Conservation (phyloP, 2,888 invertebrate species). For the Ditylenchus weischeri region DNA sequence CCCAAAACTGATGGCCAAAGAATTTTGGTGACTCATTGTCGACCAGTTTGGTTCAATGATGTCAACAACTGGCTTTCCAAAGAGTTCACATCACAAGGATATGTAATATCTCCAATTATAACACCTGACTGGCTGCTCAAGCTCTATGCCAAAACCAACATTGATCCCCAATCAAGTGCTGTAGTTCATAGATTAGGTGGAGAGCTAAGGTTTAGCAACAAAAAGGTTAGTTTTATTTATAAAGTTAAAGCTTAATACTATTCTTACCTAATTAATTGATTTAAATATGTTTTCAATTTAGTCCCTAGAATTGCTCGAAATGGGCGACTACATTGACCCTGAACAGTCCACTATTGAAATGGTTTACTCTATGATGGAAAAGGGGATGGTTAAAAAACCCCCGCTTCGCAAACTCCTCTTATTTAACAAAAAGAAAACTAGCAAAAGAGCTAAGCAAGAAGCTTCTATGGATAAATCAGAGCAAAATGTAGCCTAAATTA, state of each 20-base stretch:
- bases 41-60: conserved; percentile 62
- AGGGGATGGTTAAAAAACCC: conserved; percentile 58
- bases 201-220: conserved; percentile 58
- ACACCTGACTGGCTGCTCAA: background rate
- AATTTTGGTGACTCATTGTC: conserved; percentile 55
- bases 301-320: conserved; percentile 62
- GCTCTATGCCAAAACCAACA: conserved; percentile 59
- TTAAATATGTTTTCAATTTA: conserved; percentile 36
- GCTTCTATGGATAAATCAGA: no score
- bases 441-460: no score
- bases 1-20: conserved; percentile 62
- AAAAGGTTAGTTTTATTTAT: conserved; percentile 48
- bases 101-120: conserved; percentile 31
- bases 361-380: conserved; percentile 63
- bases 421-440: no score
- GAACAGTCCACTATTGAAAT: conserved; percentile 63
- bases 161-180: conserved; percentile 61
- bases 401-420: background rate
- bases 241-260: no score
- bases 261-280: no score
- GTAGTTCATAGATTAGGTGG: conserved; percentile 56
- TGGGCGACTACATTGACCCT: conserved; percentile 60
- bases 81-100: conserved; percentile 62
- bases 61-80: conserved; percentile 62
- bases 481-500: no score